Percentiles rank a stretch among this genome's conserved stretches.
These are phyloP conservation scores for Cydia strobilella DNA, from an alignment of 1,140 invertebrate species.

Conservation along the genomic window DNA sequence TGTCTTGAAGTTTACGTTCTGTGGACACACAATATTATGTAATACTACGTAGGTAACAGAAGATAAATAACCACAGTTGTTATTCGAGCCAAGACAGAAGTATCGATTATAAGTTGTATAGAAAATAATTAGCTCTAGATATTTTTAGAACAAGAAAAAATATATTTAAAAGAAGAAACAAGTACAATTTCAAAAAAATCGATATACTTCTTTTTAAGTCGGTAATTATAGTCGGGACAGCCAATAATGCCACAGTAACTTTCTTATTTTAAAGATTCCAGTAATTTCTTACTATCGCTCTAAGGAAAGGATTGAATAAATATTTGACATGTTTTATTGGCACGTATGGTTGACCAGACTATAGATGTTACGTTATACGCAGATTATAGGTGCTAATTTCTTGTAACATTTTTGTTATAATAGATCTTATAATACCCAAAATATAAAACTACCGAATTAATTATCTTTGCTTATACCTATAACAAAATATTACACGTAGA, in stretches of 20 bases:
- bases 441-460: not conserved
- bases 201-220: no score
- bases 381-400: no score
- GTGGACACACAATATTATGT: slow-evolving; percentile 15
- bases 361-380: not conserved
- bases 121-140: no score
- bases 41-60: slow-evolving; percentile 11
- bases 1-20: slow-evolving; percentile 33
- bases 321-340: not conserved
- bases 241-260: not conserved
- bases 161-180: no score
- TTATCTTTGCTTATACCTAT: not conserved
- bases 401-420: not conserved
- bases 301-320: no score
- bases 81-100: slow-evolving; percentile 29
- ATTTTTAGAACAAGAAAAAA: no score
- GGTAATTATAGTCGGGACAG: no score
- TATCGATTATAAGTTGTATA: not conserved
- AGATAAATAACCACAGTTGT: slow-evolving; percentile 9
- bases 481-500: slow-evolving; percentile 40
- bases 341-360: not conserved
- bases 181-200: no score
- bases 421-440: not conserved
- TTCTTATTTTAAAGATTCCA: not conserved
- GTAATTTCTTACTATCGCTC: no score